Percentiles rank a stretch among this genome's conserved stretches.
phyloP scores from a whole-genome alignment of 1,140 invertebrate species.

The Drosophila leontia region DNA sequence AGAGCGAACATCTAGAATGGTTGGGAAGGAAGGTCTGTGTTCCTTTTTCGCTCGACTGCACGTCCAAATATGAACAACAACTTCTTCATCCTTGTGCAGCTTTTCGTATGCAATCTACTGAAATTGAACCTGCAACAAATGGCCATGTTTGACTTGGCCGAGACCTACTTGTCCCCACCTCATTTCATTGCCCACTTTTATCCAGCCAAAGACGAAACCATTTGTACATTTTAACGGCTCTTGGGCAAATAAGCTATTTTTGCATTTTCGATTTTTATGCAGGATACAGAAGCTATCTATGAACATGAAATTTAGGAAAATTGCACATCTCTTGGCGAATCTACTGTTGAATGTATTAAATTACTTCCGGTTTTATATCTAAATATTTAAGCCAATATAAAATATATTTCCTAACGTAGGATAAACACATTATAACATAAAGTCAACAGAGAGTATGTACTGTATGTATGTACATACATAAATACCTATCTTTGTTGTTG shows the following conservation, averaged over 20 bases:
- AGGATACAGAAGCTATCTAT: constrained; percentile 17
- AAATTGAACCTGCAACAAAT: constrained; percentile 82
- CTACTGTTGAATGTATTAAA: background rate
- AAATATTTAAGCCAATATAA: no score
- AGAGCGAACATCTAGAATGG: constrained; percentile 26
- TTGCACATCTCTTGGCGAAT: constrained; percentile 18
- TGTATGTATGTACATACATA: no score
- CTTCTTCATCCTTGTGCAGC: constrained; percentile 58
- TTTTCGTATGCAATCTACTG: constrained; percentile 72
- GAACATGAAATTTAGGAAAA: constrained; percentile 36
- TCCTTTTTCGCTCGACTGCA: constrained; percentile 74
- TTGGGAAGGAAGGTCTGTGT: constrained; percentile 43
- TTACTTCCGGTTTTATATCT: background rate
- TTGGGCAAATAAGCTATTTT: constrained; percentile 82
- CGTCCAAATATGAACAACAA: constrained; percentile 80
- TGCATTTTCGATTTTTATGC: constrained; percentile 73
- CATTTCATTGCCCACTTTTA: constrained; percentile 19
- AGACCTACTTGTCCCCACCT: constrained; percentile 37
- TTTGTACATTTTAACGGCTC: constrained; percentile 77
- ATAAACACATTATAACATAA: no score
- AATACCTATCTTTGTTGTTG: no score
- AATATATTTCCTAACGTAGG: no score
- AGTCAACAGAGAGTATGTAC: no score
- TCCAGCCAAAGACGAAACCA: constrained; percentile 24
- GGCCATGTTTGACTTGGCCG: constrained; percentile 77